These are phyloP conservation scores for Callithrix jacchus DNA, from an alignment of 2,113 vertebrate genomes.

Conservation along the genomic window DNA sequence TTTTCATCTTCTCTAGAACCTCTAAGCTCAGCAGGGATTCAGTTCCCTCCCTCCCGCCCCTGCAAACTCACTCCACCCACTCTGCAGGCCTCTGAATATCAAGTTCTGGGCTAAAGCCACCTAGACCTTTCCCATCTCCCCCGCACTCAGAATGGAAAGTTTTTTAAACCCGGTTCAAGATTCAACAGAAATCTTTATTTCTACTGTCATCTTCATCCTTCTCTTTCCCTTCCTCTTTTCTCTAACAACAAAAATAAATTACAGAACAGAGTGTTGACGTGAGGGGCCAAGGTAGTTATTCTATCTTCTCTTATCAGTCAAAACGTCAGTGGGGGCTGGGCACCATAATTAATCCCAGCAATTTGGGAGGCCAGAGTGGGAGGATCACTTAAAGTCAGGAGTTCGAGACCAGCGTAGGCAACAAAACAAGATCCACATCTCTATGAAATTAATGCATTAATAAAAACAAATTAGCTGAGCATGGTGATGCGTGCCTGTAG, in stretches of 20 bases:
- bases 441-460: too few relatives aligned
- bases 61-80: neutral
- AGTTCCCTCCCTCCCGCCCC: neutral
- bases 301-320: neutral
- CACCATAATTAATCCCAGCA: too few relatives aligned
- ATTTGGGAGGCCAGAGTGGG: too few relatives aligned
- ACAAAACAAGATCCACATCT: too few relatives aligned
- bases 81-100: too few relatives aligned
- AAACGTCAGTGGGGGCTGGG: neutral
- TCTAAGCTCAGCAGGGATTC: neutral
- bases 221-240: neutral
- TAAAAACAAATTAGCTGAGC: too few relatives aligned
- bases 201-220: neutral
- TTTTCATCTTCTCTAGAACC: neutral
- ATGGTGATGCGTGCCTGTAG: too few relatives aligned
- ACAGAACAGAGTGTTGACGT: neutral
- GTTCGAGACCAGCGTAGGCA: too few relatives aligned
- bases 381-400: too few relatives aligned
- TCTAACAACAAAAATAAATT: slow-evolving; percentile 23
- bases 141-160: neutral
- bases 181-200: neutral
- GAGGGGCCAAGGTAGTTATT: neutral
- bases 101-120: too few relatives aligned
- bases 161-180: neutral
- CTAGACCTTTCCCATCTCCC: neutral